Evolutionary conservation across 2,888 invertebrate genomes (phyloP).

Genomic region (Ernsta delagoae): DNA sequence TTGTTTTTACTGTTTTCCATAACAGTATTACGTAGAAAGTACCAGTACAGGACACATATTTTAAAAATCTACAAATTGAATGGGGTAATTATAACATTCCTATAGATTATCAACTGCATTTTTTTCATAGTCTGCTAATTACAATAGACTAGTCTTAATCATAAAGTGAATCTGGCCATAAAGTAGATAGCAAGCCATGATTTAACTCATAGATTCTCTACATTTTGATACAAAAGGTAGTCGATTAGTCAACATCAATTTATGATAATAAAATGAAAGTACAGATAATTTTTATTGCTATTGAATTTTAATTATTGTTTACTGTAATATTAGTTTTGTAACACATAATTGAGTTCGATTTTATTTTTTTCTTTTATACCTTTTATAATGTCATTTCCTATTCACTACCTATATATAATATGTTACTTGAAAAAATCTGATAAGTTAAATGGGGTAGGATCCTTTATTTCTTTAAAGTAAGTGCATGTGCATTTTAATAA

Average conservation of each 20-base stretch:
- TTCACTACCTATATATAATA: conserved; percentile 41
- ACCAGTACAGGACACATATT: background rate
- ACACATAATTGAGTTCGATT: conserved; percentile 63
- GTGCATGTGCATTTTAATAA: conserved; percentile 72
- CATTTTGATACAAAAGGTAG: conserved; percentile 71
- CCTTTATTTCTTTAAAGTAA: conserved; percentile 60
- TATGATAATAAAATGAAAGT: conserved; percentile 75
- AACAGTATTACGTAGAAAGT: background rate
- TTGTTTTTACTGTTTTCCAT: background rate
- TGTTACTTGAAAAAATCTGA: conserved; percentile 32
- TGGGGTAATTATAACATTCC: conserved; percentile 29
- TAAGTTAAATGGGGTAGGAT: conserved; percentile 42
- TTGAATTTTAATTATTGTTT: conserved; percentile 69
- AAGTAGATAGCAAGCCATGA: conserved; percentile 30
- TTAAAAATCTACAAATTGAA: background rate
- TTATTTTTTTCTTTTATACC: conserved; percentile 55
- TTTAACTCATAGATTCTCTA: conserved; percentile 41
- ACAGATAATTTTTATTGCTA: conserved; percentile 76
- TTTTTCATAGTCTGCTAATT: conserved; percentile 26
- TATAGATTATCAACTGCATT: conserved; percentile 11
- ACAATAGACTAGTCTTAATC: conserved; percentile 35
- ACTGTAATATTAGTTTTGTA: conserved; percentile 74
- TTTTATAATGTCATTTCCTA: conserved; percentile 47
- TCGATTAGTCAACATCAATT: conserved; percentile 75
- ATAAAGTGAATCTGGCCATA: conserved; percentile 36